Evolutionary conservation across 2,888 invertebrate genomes (phyloP).

Genomic region (Myopa tessellatipennis): DNA sequence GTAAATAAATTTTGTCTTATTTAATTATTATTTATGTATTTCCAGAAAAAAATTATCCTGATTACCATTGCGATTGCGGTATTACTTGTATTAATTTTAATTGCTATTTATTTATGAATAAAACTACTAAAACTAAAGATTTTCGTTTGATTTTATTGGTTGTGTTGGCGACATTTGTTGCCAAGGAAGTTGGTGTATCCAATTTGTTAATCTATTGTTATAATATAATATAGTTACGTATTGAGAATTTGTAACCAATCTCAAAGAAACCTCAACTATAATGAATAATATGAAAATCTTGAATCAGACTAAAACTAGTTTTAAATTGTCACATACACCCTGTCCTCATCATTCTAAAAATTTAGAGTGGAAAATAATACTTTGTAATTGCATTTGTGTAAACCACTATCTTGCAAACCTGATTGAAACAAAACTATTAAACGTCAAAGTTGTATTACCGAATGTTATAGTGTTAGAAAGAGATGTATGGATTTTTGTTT

Average conservation of each 20-base stretch:
- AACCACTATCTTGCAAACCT: not conserved
- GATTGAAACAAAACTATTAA: not conserved
- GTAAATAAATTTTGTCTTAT: not conserved
- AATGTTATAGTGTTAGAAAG: not conserved
- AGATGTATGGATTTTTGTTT: not conserved
- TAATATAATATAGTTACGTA: not conserved
- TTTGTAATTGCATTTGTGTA: not conserved
- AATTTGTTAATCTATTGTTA: too few relatives aligned
- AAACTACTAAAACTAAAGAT: not conserved
- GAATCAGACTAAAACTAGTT: not conserved
- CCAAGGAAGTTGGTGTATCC: too few relatives aligned
- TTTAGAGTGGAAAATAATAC: not conserved
- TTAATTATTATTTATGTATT: constrained; percentile 42
- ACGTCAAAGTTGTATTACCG: not conserved
- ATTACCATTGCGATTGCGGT: constrained; percentile 57
- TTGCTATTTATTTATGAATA: constrained; percentile 60
- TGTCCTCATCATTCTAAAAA: too few relatives aligned
- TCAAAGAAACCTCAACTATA: not conserved
- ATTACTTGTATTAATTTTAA: constrained; percentile 57
- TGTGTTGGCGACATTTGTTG: too few relatives aligned
- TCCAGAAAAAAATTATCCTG: constrained; percentile 64
- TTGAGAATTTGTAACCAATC: not conserved
- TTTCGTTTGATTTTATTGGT: not conserved
- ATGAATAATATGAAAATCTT: not conserved
- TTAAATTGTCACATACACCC: not conserved